phyloP scores from a whole-genome alignment of 2,113 vertebrate species.

The Silurus asotus region DNA sequence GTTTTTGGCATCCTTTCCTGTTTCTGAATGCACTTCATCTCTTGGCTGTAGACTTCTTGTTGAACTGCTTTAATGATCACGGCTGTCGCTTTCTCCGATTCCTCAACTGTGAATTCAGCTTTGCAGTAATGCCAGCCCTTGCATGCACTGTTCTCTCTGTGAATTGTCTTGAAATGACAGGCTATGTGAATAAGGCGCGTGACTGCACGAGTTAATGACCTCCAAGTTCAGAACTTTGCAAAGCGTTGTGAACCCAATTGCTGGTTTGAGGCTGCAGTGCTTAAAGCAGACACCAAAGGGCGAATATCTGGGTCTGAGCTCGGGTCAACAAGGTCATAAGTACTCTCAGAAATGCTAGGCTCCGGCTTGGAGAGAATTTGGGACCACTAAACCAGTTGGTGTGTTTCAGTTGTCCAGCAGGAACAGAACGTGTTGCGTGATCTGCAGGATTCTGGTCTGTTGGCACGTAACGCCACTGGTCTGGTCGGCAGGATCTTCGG shows the following conservation, averaged over 20 bases:
- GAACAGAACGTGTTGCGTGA: slow-evolving; percentile 23
- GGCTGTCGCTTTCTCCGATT: too few relatives aligned
- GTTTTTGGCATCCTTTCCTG: too few relatives aligned
- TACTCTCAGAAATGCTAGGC: background rate
- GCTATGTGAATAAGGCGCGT: too few relatives aligned
- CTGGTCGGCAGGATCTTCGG: background rate
- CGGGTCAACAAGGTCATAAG: slow-evolving; percentile 29
- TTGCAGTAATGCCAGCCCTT: too few relatives aligned
- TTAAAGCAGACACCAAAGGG: slow-evolving; percentile 19
- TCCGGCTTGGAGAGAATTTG: slow-evolving; percentile 22
- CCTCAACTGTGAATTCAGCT: too few relatives aligned
- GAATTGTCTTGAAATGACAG: too few relatives aligned
- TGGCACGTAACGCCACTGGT: slow-evolving; percentile 2
- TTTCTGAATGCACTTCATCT: too few relatives aligned
- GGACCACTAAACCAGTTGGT: slow-evolving; percentile 47
- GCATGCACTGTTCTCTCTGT: too few relatives aligned
- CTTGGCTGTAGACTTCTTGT: too few relatives aligned
- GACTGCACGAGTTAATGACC: slow-evolving; percentile 10
- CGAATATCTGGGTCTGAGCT: slow-evolving; percentile 23
- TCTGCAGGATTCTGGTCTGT: slow-evolving; percentile 37
- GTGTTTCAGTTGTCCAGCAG: background rate
- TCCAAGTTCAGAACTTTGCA: slow-evolving; percentile 42
- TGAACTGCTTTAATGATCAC: too few relatives aligned
- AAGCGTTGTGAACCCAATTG: slow-evolving; percentile 28
- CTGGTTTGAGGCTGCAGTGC: background rate